Evolutionary conservation across 1,140 invertebrate species (phyloP).

Genomic region (Rhagoletis pomonella): DNA sequence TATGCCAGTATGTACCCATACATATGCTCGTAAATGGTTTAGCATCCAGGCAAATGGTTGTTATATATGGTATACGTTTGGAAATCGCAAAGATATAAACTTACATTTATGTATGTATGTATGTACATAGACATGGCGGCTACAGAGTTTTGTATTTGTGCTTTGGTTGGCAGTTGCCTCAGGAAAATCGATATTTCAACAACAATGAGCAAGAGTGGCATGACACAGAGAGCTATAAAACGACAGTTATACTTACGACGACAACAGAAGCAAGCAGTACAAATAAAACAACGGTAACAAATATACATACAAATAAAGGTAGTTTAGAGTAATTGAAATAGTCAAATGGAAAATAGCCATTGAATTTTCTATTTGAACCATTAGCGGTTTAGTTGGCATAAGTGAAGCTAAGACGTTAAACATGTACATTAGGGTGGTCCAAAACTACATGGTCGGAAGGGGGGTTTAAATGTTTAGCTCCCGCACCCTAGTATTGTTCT

Average conservation of each 20-base stretch:
- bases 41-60: not conserved
- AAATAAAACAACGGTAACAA: not conserved
- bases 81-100: no score
- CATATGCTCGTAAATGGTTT: not conserved
- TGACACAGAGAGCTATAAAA: not conserved
- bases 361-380: no score
- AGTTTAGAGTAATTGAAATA: not conserved
- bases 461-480: no score
- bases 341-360: no score
- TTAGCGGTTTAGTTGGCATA: no score
- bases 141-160: not conserved
- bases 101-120: not conserved
- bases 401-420: no score
- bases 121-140: not conserved
- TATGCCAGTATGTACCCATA: not conserved
- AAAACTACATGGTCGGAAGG: no score
- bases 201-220: constrained; percentile 18
- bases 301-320: not conserved
- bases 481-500: no score
- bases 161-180: not conserved
- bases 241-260: not conserved
- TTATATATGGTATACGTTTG: no score
- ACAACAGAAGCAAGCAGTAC: not conserved
- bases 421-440: no score
- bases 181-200: constrained; percentile 41